Conservation (phyloP, 2,888 invertebrate species). For the Drosophila rellima region DNA sequence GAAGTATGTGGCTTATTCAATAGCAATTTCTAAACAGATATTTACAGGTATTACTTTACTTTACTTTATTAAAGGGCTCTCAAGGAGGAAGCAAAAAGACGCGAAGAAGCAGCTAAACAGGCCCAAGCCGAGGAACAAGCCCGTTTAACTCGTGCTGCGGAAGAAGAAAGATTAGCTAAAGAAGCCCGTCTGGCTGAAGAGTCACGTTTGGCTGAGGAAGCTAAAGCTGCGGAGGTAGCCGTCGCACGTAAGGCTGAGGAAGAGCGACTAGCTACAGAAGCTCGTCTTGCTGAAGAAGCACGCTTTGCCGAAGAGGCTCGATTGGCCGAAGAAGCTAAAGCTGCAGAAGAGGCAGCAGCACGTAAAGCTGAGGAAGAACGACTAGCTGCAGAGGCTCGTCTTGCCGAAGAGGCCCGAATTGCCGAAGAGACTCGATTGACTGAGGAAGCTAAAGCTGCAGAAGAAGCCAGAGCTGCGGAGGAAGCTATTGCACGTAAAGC, state of each 20-base stretch:
- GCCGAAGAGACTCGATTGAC: slow-evolving; percentile 86
- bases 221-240: slow-evolving; percentile 77
- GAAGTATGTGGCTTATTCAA: slow-evolving; percentile 66
- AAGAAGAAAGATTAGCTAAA: slow-evolving; percentile 88
- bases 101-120: slow-evolving; percentile 85
- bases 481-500: slow-evolving; percentile 85
- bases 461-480: slow-evolving; percentile 28
- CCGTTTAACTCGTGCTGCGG: slow-evolving; percentile 84
- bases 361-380: slow-evolving; percentile 86
- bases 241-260: slow-evolving; percentile 82
- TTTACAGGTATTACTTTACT: neutral
- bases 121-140: slow-evolving; percentile 83
- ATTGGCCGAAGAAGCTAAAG: slow-evolving; percentile 77
- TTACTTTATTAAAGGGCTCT: slow-evolving; percentile 84
- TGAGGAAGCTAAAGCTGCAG: slow-evolving; percentile 70
- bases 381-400: slow-evolving; percentile 84
- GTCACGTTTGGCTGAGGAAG: slow-evolving; percentile 86
- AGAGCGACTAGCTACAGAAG: slow-evolving; percentile 47
- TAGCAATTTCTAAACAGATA: too few relatives aligned
- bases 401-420: slow-evolving; percentile 85
- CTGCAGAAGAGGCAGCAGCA: slow-evolving; percentile 79
- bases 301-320: slow-evolving; percentile 86
- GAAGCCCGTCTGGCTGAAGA: slow-evolving; percentile 90
- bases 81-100: slow-evolving; percentile 88
- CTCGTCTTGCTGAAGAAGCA: slow-evolving; percentile 83